Base-by-base conservation (phyloP, 2,113 vertebrate species). In the Potamarius usumacintae region DNA sequence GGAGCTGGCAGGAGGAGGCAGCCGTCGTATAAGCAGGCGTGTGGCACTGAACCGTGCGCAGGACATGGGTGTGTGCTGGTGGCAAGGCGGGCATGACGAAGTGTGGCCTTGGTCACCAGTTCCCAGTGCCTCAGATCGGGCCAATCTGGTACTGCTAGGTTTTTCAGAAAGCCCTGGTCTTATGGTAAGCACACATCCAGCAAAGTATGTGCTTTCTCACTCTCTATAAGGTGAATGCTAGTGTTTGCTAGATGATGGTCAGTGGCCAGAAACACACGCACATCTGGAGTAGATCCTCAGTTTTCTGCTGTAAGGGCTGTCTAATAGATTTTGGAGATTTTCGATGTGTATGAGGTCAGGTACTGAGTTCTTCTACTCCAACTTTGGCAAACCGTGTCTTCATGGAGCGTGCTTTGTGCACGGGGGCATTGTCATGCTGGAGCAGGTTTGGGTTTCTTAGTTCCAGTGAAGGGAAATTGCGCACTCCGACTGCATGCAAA, bases 51-150 rank as follows among this genome's bases (percentile, higher is more conserved):
- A 96, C 91, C 89, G 42, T 88, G 34, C 91, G 48, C 96, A 98
- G 91, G 97, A 98, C 65, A 89, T 94, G 92, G 95, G 94, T 14
- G 90, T 97, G 92, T 98, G 97, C 94, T 99, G 98, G 98, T 98
- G 97, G 97, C 93, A 95, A 71, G 88, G 93, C 88, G 85, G 93
- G 22, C 94, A 89, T 63, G 96, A 96, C 67, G 97, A 96, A 90
- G 93, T 92, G 79, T 97, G 97, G 96, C 96, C 97, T 90, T 98
- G 97, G 97, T 94, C 95, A 89, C 97, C 96, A 3, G 89, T 96
- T 88, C 94, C 96, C 90, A 94, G 93, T 88, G 94, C 96, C 78
- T 93, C 92, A 14, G 94, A 97, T 89, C 94, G 94, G 94, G 95
- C 95, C 93, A 98, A 99, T 93, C 89, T 99, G 84, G 93, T 97